These are phyloP conservation scores for Eptesicus fuscus DNA, from an alignment of 2,113 vertebrate species.

Conservation along the genomic window DNA sequence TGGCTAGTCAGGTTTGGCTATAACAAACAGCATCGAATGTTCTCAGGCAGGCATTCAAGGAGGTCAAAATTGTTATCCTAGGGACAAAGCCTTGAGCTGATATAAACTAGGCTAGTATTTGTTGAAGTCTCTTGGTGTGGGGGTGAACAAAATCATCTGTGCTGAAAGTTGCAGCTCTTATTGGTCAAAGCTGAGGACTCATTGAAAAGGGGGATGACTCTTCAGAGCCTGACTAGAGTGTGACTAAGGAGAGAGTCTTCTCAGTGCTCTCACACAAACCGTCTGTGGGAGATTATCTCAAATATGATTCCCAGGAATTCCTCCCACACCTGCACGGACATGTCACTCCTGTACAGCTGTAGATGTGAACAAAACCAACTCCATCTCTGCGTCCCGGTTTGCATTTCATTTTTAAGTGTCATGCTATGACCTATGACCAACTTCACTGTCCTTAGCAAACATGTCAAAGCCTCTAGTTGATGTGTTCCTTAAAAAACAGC, in stretches of 20 bases:
- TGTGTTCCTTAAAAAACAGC: background rate
- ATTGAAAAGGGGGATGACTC: background rate
- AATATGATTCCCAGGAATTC: background rate
- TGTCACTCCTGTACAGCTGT: background rate
- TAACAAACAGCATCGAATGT: background rate
- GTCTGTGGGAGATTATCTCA: background rate
- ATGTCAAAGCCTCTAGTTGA: background rate
- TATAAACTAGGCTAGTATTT: background rate
- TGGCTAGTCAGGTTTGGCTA: background rate
- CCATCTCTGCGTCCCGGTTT: background rate
- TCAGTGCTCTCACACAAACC: background rate
- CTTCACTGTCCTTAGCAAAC: background rate
- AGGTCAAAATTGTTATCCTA: background rate
- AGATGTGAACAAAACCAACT: background rate
- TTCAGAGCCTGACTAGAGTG: background rate
- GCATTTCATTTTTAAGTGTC: background rate
- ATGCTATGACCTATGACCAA: background rate
- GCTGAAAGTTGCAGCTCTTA: background rate
- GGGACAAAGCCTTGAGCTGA: background rate
- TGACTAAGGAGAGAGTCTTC: background rate
- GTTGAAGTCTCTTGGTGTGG: background rate
- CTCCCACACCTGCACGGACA: background rate
- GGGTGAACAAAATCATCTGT: background rate
- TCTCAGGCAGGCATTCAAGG: background rate
- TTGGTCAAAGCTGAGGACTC: background rate